phyloP scores from a whole-genome alignment of 2,888 invertebrate genomes.

The Lasius platythorax region DNA sequence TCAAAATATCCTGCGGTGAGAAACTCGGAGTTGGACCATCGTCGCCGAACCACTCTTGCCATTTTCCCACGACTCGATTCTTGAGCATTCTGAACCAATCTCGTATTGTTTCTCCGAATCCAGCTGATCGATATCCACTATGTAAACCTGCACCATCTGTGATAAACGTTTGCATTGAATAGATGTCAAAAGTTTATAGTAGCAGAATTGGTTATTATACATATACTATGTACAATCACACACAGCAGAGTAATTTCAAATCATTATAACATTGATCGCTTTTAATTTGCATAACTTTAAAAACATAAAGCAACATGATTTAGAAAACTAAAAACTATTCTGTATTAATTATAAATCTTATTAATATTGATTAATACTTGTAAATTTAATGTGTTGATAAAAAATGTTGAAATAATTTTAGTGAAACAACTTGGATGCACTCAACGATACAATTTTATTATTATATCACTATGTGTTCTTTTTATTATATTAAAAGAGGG shows the following conservation, averaged over 20 bases:
- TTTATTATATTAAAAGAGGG: background rate
- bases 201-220: background rate
- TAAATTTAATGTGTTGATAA: background rate
- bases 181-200: background rate
- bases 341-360: background rate
- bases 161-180: background rate
- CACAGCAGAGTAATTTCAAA: background rate
- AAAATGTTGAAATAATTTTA: background rate
- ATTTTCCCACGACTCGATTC: conserved; percentile 53
- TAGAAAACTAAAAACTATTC: background rate
- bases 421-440: background rate
- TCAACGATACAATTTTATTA: background rate
- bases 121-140: conserved; percentile 43
- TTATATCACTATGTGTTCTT: background rate
- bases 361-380: background rate
- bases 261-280: background rate
- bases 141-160: conserved; percentile 18
- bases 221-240: background rate
- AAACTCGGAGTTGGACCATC: conserved; percentile 9
- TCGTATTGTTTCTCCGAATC: conserved; percentile 58
- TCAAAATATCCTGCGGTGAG: conserved; percentile 54
- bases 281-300: background rate
- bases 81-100: conserved; percentile 76
- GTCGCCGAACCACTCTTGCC: conserved; percentile 17
- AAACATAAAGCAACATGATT: background rate